phyloP scores from a whole-genome alignment of 2,113 vertebrate species.

The human (Homo sapiens) region DNA sequence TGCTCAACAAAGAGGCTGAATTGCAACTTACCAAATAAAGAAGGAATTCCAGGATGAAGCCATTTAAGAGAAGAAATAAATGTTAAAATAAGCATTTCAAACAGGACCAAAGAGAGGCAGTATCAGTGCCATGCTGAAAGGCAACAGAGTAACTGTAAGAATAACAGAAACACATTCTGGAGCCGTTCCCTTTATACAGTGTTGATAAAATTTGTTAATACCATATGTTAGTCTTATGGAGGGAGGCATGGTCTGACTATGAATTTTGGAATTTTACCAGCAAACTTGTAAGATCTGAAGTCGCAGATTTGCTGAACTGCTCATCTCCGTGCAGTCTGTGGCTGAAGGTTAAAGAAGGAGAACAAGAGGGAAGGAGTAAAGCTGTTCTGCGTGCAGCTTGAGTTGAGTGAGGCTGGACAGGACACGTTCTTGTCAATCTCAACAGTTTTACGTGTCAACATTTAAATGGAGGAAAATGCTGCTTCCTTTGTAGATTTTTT shows the following conservation, averaged over 20 bases:
- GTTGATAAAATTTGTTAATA: constrained; percentile 82
- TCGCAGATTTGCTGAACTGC: constrained; percentile 72
- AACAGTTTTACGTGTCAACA: background rate
- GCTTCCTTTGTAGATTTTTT: constrained; percentile 5
- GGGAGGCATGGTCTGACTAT: constrained; percentile 75
- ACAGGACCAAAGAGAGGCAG: constrained; percentile 59
- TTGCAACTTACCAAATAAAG: constrained; percentile 28
- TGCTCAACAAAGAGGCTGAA: constrained; percentile 1
- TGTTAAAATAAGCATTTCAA: constrained; percentile 69
- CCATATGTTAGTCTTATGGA: constrained; percentile 83
- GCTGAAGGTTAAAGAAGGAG: constrained; percentile 60
- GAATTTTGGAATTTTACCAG: constrained; percentile 82
- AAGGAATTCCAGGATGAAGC: constrained; percentile 11
- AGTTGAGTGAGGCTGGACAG: constrained; percentile 24
- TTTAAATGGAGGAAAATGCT: background rate
- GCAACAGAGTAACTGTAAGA: constrained; percentile 71
- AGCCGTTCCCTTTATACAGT: constrained; percentile 72
- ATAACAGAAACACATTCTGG: constrained; percentile 79
- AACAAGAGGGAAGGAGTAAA: background rate
- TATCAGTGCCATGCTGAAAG: constrained; percentile 52
- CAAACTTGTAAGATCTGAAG: constrained; percentile 72
- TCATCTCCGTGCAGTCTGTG: constrained; percentile 41
- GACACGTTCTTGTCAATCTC: constrained; percentile 59
- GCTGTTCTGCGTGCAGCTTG: background rate
- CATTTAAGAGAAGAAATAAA: constrained; percentile 69